phyloP scores from a whole-genome alignment of 2,888 invertebrate genomes.

The Aphrophora alni region DNA sequence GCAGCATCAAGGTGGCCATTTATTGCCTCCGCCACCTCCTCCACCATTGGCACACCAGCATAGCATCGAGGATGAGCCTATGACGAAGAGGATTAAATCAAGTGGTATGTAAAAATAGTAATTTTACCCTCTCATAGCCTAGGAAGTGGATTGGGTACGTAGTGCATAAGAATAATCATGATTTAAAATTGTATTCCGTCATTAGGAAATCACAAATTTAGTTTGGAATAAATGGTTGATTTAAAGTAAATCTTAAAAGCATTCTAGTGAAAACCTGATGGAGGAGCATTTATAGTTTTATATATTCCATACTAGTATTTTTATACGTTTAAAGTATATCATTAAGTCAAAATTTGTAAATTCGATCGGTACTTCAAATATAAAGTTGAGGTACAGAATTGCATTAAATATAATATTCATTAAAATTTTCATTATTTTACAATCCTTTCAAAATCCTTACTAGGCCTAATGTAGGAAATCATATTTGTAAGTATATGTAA shows the following conservation, averaged over 20 bases:
- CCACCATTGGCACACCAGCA: neutral
- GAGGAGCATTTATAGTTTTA: neutral
- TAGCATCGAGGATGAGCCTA: conserved; percentile 14
- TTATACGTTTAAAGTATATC: neutral
- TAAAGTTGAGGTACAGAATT: neutral
- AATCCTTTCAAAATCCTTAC: neutral
- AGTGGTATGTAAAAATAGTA: neutral
- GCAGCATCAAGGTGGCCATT: conserved; percentile 29
- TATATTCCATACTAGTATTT: neutral
- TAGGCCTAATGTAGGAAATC: neutral
- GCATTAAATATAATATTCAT: too few species aligned
- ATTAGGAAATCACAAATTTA: neutral
- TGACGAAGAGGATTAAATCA: conserved; percentile 24
- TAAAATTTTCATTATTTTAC: neutral
- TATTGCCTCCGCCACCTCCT: conserved; percentile 37
- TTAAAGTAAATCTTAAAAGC: neutral
- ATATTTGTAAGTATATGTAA: neutral
- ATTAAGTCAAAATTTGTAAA: neutral
- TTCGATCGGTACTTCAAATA: neutral
- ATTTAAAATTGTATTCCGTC: neutral
- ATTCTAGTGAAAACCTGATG: neutral
- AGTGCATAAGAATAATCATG: neutral
- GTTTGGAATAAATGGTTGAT: neutral
- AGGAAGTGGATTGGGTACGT: conserved; percentile 10
- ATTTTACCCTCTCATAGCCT: neutral